Base-by-base conservation (phyloP, 2,888 invertebrate species). In the Phymatocera aterrima region DNA sequence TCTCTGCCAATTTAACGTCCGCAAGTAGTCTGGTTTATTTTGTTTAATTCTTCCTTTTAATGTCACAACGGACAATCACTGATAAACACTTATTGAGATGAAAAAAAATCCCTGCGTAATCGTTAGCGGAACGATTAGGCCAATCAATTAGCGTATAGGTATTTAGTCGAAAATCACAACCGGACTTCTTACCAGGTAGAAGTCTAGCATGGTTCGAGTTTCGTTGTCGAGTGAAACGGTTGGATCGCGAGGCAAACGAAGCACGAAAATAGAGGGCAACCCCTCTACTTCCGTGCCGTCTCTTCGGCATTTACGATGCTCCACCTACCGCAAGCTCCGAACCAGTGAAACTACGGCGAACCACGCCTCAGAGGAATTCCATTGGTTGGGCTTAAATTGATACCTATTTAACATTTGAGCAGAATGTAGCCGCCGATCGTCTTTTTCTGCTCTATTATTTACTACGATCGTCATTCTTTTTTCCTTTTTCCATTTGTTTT, bases 371-470 rank as follows among this genome's bases (percentile, higher is more conserved):
- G 31, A n/a, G 8, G 4, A n/a, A 74, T 64, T 78, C 78, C 80
- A 88, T 88, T 87, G 87, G 88, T 82, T 74, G 48, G 40, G 78
- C 43, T 78, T 87, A 89, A 89, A 90, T 90, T 90, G 89, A 89
- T 90, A 89, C 88, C 88, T 88, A 88, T 89, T 90, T 89, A 90
- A 88, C 89, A 88, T 89, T 90, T 87, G 88, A 88, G 88, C 86
- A 86, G 88, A 88, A 88, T 87, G 88, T 87, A 87, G 87, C 88
- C 85, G 87, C 87, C 87, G 89, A 89, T 90, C 89, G 87, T 84
- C 87, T 88, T 87, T 87, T 88, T 87, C 85, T 81, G 84, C 84
- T 88, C 81, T 88, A 88, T 88, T 88, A 88, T 88, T 88, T 88
- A 88, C 87, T 85, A 85, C 85, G 77, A 79, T 79, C 79, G 48